A percentile compares a stretch with the other conserved stretches of the same genome.
These are phyloP conservation scores for Megathymus violae DNA, from an alignment of 1,140 invertebrate species.

Conservation along the genomic window DNA sequence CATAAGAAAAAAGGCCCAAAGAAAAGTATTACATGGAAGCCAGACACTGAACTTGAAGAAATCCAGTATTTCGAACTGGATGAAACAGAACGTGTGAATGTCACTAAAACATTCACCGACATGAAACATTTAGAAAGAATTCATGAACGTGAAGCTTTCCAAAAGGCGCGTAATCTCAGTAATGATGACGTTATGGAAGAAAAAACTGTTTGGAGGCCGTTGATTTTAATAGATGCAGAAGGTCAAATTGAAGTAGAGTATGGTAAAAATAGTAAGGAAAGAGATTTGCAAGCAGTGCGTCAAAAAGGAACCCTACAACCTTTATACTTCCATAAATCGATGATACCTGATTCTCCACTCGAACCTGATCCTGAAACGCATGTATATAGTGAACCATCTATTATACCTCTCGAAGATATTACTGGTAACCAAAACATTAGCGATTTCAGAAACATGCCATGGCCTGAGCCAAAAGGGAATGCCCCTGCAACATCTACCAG, in stretches of 20 bases:
- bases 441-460: constrained; percentile 89
- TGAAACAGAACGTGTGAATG: constrained; percentile 97
- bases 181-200: constrained; percentile 92
- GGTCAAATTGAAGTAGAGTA: constrained; percentile 86
- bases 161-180: constrained; percentile 89
- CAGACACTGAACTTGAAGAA: constrained; percentile 90
- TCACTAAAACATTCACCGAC: constrained; percentile 95
- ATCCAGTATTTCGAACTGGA: constrained; percentile 96
- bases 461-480: constrained; percentile 91
- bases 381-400: constrained; percentile 89
- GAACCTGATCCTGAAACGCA: constrained; percentile 94
- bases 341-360: constrained; percentile 93
- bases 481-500: constrained; percentile 65
- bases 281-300: constrained; percentile 92
- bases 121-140: constrained; percentile 95
- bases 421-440: constrained; percentile 91
- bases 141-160: constrained; percentile 92
- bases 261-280: constrained; percentile 93
- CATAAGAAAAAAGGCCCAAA: constrained; percentile 90
- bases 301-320: constrained; percentile 93
- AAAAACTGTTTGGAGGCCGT: constrained; percentile 88
- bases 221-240: constrained; percentile 88
- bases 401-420: constrained; percentile 95
- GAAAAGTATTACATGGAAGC: constrained; percentile 93
- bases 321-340: constrained; percentile 92